A percentile compares a stretch with the other conserved stretches of the same genome.
Conservation (phyloP, 2,888 invertebrate genomes). For the Agrochola litura region DNA sequence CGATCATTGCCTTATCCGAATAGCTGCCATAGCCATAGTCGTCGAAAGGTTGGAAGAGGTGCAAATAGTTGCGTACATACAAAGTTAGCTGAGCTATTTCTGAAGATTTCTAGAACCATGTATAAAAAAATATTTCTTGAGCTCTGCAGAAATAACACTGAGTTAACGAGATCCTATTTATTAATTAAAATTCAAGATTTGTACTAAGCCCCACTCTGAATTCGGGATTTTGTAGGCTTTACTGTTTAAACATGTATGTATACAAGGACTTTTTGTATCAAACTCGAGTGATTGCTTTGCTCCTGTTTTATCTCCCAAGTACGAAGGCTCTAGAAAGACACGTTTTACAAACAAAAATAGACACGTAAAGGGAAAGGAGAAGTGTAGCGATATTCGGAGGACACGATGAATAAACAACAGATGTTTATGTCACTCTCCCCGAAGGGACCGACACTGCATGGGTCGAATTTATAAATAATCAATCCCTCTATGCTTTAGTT, state of each 20-base stretch:
- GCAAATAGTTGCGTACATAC: slow-evolving; percentile 28
- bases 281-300: slow-evolving; percentile 61
- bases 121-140: neutral
- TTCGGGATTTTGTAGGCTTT: slow-evolving; percentile 48
- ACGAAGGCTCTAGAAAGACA: slow-evolving; percentile 44
- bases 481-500: slow-evolving; percentile 68
- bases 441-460: slow-evolving; percentile 69
- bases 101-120: neutral
- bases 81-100: neutral
- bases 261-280: slow-evolving; percentile 34
- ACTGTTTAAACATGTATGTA: slow-evolving; percentile 56
- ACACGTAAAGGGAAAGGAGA: slow-evolving; percentile 71
- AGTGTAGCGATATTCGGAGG: slow-evolving; percentile 74
- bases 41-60: slow-evolving; percentile 15
- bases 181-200: slow-evolving; percentile 46
- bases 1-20: slow-evolving; percentile 32
- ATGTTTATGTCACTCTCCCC: slow-evolving; percentile 77
- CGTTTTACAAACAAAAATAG: slow-evolving; percentile 67
- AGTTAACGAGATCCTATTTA: slow-evolving; percentile 12
- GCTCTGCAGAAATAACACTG: neutral
- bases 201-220: slow-evolving; percentile 41
- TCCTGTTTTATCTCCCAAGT: slow-evolving; percentile 48
- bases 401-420: slow-evolving; percentile 85
- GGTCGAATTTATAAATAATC: slow-evolving; percentile 80
- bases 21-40: slow-evolving; percentile 13